A percentile compares a stretch with the other conserved stretches of the same genome.
phyloP scores from a whole-genome alignment of 1,140 invertebrate genomes.

The Argopecten irradians region DNA sequence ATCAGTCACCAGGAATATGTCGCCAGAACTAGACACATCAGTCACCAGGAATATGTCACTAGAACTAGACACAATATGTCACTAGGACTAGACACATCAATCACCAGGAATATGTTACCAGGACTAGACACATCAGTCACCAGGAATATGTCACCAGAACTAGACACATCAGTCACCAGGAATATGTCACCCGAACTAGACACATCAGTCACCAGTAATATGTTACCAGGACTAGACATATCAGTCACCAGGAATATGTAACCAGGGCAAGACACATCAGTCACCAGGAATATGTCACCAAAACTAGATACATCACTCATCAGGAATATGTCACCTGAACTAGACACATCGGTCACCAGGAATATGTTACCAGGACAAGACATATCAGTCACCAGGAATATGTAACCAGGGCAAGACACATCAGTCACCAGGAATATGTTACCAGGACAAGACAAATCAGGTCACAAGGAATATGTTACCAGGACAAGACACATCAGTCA shows the following conservation, averaged over 20 bases:
- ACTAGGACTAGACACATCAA: not conserved
- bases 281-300: no score
- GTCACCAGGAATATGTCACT: not conserved
- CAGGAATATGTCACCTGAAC: not conserved
- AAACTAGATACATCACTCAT: no score
- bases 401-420: not conserved
- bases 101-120: not conserved
- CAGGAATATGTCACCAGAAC: not conserved
- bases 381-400: not conserved
- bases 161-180: no score
- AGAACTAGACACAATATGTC: not conserved
- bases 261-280: no score
- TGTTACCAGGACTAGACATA: no score
- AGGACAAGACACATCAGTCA: not conserved
- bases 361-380: not conserved
- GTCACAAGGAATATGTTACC: not conserved
- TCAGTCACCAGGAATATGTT: not conserved
- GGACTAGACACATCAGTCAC: not conserved
- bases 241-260: no score
- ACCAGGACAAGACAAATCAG: not conserved
- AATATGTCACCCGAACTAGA: no score
- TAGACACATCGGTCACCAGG: not conserved
- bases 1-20: not conserved
- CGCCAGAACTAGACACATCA: not conserved
- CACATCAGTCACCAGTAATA: no score